Evolutionary conservation across 1,140 invertebrate species (phyloP), one percentile per base, ranked within the genome.

Genomic region (Parapsyche elsis): DNA sequence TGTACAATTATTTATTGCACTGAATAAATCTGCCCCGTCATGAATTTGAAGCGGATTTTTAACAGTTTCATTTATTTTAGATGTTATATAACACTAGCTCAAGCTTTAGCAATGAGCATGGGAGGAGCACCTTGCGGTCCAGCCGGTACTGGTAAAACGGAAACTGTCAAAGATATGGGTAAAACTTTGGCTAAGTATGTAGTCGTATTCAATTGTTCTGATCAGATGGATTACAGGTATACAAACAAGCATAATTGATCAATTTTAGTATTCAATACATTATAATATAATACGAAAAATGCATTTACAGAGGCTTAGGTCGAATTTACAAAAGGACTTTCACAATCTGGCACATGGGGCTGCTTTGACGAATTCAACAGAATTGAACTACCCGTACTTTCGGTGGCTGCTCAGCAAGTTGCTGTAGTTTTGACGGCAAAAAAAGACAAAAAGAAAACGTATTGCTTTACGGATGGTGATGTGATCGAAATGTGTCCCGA

Each of bases 151-250:
- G 97, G 97, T 0, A 99, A 99, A 89, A 99, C 97, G 0, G 98
- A 99, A 88, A 99, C 97, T 0, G 95, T 96, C 0, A 99, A 99
- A 89, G 98, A 99, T 85, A 99, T 99, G 97, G 98, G 97, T 0
- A 97, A 98, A 88, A 98, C 97, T 19, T 88, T 99, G 5, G 98
- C 96, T 16, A 99, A 99, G 89, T 99, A 98, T 86, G 97, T 99
- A 0, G 97, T 99, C 0, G 97, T 99, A 0, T 99, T 99, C 88
- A 99, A 99, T 89, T 99, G 98, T 85, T 98, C 97, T 2, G 98
- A 99, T 90, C 97, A 99, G 90, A 99, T 99, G 97, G 97, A 99
- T 88, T 99, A 98, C 87, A 92, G 96, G 90, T 96, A 93, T 9
- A 76, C 10, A 16, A 71, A 21, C 21, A 61, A 16, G 21, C 21